phyloP scores from a whole-genome alignment of 2,888 invertebrate species.

The Drosophila mulleri region DNA sequence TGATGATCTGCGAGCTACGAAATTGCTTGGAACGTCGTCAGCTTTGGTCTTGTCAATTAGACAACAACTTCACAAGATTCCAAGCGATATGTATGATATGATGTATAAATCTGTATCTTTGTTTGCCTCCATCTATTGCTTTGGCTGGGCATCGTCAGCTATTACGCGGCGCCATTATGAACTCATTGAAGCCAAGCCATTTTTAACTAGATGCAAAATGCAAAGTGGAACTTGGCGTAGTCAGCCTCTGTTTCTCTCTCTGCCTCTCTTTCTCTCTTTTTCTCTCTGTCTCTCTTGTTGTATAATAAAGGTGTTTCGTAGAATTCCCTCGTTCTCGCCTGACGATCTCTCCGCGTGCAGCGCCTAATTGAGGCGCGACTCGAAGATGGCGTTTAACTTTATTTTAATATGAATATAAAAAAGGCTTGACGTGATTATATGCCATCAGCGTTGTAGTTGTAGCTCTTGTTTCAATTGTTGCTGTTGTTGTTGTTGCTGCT shows the following conservation, averaged over 20 bases:
- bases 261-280: background rate
- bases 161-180: constrained; percentile 17
- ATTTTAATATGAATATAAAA: constrained; percentile 63
- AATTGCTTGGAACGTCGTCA: constrained; percentile 71
- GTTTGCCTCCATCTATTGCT: constrained; percentile 17
- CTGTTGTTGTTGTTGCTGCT: constrained; percentile 32
- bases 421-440: constrained; percentile 83
- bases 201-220: constrained; percentile 41
- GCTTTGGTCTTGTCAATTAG: constrained; percentile 80
- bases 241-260: background rate
- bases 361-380: constrained; percentile 57
- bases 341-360: constrained; percentile 45
- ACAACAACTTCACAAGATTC: constrained; percentile 73
- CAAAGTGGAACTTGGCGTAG: background rate
- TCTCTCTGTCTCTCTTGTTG: background rate
- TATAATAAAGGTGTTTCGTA: constrained; percentile 54
- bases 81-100: constrained; percentile 62
- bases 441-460: constrained; percentile 70
- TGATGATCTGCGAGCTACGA: constrained; percentile 70
- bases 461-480: constrained; percentile 16
- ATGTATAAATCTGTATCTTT: constrained; percentile 11
- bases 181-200: constrained; percentile 40
- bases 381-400: constrained; percentile 75
- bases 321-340: constrained; percentile 67
- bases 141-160: background rate